A percentile compares a stretch with the other conserved stretches of the same genome.
Evolutionary conservation across 1,140 invertebrate species (phyloP).

Genomic region (Dreissena rostriformis): DNA sequence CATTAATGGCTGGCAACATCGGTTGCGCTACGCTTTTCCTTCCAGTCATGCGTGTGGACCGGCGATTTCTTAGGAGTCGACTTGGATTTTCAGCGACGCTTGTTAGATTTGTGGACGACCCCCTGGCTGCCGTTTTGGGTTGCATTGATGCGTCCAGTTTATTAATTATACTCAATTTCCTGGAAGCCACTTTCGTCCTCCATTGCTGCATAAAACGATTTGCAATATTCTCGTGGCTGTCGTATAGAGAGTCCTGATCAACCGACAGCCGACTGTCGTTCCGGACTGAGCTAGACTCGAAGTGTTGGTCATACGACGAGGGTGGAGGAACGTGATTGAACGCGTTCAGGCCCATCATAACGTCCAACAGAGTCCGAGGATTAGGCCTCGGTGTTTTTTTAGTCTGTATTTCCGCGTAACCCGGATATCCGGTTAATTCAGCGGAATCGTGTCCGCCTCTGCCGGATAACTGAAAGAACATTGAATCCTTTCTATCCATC

Average conservation of each 20-base stretch:
- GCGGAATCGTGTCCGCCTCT: constrained; percentile 6
- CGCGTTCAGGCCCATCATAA: constrained; percentile 52
- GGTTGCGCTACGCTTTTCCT: constrained; percentile 30
- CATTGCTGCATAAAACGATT: constrained; percentile 44
- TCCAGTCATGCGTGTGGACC: constrained; percentile 26
- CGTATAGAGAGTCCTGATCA: constrained; percentile 34
- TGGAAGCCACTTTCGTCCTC: constrained; percentile 49
- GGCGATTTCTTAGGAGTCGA: neutral
- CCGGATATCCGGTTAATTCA: neutral
- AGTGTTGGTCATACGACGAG: neutral
- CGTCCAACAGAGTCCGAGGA: constrained; percentile 34
- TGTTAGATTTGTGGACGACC: constrained; percentile 16
- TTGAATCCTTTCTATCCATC: constrained; percentile 31
- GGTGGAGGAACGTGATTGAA: constrained; percentile 20
- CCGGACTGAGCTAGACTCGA: constrained; percentile 3
- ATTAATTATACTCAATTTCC: constrained; percentile 39
- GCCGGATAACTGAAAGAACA: constrained; percentile 42
- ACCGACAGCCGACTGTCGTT: constrained; percentile 36
- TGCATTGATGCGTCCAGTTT: constrained; percentile 12
- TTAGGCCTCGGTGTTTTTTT: constrained; percentile 23
- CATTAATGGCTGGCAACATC: constrained; percentile 38
- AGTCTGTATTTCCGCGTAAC: constrained; percentile 7
- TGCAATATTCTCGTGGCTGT: constrained; percentile 39
- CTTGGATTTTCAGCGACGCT: constrained; percentile 28
- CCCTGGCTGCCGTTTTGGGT: neutral